Base-by-base conservation (phyloP, 2,113 vertebrate species). In the Hiodon tergisus region DNA sequence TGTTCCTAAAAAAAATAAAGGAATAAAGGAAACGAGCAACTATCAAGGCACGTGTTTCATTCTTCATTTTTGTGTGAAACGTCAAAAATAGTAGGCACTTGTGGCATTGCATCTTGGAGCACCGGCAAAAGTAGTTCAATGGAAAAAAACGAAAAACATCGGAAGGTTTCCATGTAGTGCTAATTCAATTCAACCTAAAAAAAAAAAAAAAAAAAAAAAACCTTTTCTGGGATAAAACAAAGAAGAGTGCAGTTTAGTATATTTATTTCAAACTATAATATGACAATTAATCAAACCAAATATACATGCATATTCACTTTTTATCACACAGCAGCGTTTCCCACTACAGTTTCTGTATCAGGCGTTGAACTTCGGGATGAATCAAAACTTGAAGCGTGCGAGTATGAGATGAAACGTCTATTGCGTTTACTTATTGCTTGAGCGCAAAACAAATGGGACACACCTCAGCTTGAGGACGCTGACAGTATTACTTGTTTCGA, bases 401-500 rank as follows among this genome's bases (percentile, higher is more conserved):
- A n/a, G n/a, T n/a, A n/a, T n/a, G n/a, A n/a, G n/a, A n/a, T n/a
- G n/a, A n/a, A n/a, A n/a, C n/a, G n/a, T n/a, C n/a, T n/a, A 31
- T 31, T 31, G 31, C 31, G 31, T 31, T 31, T 31, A 31, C 31
- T 1, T 31, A 31, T 31, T 31, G 2, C 31, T 31, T 31, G 31
- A 31, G 51, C 16, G 11, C 50, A 69, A 16, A 55, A 17, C 3
- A 31, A 31, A 31, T 10, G 52, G 54, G 52, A 31, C 2, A 31
- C 31, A 31, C 31, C 31, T 31, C 31, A 31, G 31, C 31, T 31
- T 31, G 31, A 1, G 31, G 31, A 63, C 73, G 16, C 63, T 55
- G 69, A 16, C 69, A 88, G 87, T 82, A 87, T 82, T 78, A 81
- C n/a, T 31, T 31, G 54, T 61, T 16, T 60, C 17, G 75, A 80